Evolutionary conservation across 2,888 invertebrate species (phyloP), one percentile per base, ranked within the genome.

Genomic region (Nymphalis urticae): DNA sequence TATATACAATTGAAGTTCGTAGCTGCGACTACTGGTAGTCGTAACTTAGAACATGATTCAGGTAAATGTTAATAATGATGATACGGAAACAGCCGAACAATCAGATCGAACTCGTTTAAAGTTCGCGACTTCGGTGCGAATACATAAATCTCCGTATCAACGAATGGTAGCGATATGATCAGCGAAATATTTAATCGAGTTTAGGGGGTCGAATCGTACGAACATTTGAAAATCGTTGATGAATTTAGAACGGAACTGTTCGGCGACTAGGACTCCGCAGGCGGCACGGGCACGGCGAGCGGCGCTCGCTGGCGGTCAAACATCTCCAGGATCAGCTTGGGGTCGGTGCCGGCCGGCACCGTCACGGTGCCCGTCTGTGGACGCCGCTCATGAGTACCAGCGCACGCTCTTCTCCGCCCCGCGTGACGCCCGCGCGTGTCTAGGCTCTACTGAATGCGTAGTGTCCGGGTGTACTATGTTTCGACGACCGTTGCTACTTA

Each of bases 271-370:
- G 72, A 63, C 53, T 72, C 68, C 8, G 83, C 77, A 48, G 89
- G 86, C 67, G 90, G 88, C 71, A 88, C 85, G 67, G 93, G 93
- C 69, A 87, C 89, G 76, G 83, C 67, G 70, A 93, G 88, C 64
- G 92, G 91, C 69, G 87, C 80, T 58, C 93, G 86, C 73, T 90
- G 92, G 21, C 92, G 88, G 86, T 93, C 93, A 88, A 93, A 93
- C 93, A 93, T 93, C 88, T 93, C 93, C 76, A 93, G 88, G 78
- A 93, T 93, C 79, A 92, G 89, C 86, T 93, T 93, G 78, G 93
- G 93, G 83, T 93, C 93, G 69, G 93, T 93, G 74, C 93, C 93
- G 81, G 92, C 92, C 74, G 93, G 93, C 68, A 93, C 93, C 76
- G 93, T 93, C 84, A 93, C 89, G 75, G 93, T 93, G 78, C 93